phyloP scores from a whole-genome alignment of 2,797 vertebrate genomes.

The Takifugu ocellatus region DNA sequence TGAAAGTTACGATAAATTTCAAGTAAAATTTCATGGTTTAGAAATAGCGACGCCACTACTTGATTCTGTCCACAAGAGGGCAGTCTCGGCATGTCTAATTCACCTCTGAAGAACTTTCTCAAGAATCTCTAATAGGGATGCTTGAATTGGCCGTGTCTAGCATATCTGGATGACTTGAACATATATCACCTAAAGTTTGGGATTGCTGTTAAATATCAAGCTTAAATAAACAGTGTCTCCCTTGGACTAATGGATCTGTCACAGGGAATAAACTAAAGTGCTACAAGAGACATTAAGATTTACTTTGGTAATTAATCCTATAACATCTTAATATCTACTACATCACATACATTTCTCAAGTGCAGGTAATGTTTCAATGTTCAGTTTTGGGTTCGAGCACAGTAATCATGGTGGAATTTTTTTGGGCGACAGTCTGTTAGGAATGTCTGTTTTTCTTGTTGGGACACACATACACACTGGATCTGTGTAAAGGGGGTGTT shows the following conservation, averaged over 20 bases:
- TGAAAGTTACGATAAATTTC: background rate
- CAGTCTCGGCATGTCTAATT: background rate
- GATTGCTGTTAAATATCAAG: too few species aligned
- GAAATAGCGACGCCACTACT: background rate
- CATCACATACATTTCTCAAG: too few species aligned
- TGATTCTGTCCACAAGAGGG: background rate
- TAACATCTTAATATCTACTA: too few species aligned
- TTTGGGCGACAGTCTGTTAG: slow-evolving; percentile 16
- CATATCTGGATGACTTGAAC: too few species aligned
- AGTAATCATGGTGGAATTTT: slow-evolving; percentile 21
- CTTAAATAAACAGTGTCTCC: too few species aligned
- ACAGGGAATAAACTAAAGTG: background rate
- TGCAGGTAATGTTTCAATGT: background rate
- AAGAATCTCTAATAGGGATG: background rate
- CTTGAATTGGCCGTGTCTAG: background rate
- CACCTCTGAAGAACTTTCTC: background rate
- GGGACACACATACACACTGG: slow-evolving; percentile 2
- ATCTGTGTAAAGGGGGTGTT: slow-evolving; percentile 25
- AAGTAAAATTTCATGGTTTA: background rate
- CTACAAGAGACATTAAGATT: background rate
- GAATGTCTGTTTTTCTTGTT: slow-evolving; percentile 21
- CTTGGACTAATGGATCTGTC: too few species aligned
- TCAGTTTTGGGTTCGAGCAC: background rate
- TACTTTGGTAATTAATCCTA: too few species aligned
- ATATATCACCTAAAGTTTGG: too few species aligned